Evolutionary conservation across 2,797 vertebrate species (phyloP), one percentile per base, ranked within the genome.

Genomic region (Molossus molossus): DNA sequence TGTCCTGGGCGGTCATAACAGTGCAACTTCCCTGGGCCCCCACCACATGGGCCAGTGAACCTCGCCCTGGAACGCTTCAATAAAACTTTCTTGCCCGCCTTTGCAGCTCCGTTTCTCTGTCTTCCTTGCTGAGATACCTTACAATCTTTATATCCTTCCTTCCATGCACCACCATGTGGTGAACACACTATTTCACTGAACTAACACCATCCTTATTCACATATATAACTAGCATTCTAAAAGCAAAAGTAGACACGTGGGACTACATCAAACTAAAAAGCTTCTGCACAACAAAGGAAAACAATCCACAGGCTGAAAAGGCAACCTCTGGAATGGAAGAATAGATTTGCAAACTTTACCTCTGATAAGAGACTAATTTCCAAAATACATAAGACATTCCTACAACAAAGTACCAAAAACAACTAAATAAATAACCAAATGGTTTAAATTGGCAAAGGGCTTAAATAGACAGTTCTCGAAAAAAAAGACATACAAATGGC

Each of bases 181-280:
- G n/a, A 86, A 58, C 65, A 91, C 2, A 15, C 82, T 81, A 40
- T 76, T 62, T 87, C 84, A 83, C 6, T 60, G 53, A 83, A 91
- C 58, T 45, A 60, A 83, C 33, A 62, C 6, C 55, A 48, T 55
- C 21, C 50, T 81, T 45, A 75, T 58, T 91, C 50, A 91, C 67
- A 82, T 21, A 75, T 50, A 75, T 58, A 75, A 73, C 29, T 48
- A 87, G n/a, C 13, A 60, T 67, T 81, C 29, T 58, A 75, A 60
- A 87, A 81, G 50, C 50, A 90, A 82, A 86, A 91, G 65, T 7
- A 40, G 40, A 79, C 50, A 73, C 10, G 1, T 58, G 18, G 9
- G 13, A 81, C 50, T 53, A 48, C 15, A 90, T 45, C 87, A 81
- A 73, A 67, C 58, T 50, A 81, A 87, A 81, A 75, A 58, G 7